Base-by-base conservation (phyloP, 2,888 invertebrate genomes). In the Agonopterix heracliana region DNA sequence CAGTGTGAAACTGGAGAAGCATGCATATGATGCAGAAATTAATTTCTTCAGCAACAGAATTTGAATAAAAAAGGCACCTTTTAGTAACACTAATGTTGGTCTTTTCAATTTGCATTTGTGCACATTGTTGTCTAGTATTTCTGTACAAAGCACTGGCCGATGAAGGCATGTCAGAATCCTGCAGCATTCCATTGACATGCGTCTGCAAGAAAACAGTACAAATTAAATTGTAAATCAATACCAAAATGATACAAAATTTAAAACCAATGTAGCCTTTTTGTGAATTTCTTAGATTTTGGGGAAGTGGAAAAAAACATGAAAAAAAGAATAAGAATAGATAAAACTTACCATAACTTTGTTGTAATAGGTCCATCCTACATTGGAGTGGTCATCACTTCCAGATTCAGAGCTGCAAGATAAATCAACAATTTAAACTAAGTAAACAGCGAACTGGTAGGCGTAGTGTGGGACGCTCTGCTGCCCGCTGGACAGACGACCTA, bases 321-420 rank as follows among this genome's bases (percentile, higher is more conserved):
- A 26, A 26, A 26, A 26, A 26, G 7, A 26, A 26, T 7, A 26
- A 26, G 1, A 26, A 26, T 7, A 26, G 26, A 26, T 7, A 26
- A 26, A 38, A 38, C 72, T 80, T 77, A 91, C 92, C 89, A 94
- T 90, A 51, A 93, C 91, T 83, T 93, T 93, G 63, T 92, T 91
- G 63, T 93, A 93, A 70, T 93, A 91, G 3, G 93, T 93, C 90
- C 92, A 92, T 54, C 93, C 93, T 59, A 92, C 87, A 71, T 91
- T 90, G 26, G 90, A 89, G 44, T 90, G 87, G 63, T 89, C 90
- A 61, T 80, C 79, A 57, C 90, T 90, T 47, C 89, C 89, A 49
- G 83, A 78, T 48, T 90, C 91, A 44, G 88, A 89, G 50, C 89
- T 88, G 67, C 48, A 80, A 79, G 44, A 48, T 45, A 45, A 13